A percentile compares a stretch with the other conserved stretches of the same genome.
These are phyloP conservation scores for Hylaeus anthracinus DNA, from an alignment of 1,140 invertebrate species.

Conservation along the genomic window DNA sequence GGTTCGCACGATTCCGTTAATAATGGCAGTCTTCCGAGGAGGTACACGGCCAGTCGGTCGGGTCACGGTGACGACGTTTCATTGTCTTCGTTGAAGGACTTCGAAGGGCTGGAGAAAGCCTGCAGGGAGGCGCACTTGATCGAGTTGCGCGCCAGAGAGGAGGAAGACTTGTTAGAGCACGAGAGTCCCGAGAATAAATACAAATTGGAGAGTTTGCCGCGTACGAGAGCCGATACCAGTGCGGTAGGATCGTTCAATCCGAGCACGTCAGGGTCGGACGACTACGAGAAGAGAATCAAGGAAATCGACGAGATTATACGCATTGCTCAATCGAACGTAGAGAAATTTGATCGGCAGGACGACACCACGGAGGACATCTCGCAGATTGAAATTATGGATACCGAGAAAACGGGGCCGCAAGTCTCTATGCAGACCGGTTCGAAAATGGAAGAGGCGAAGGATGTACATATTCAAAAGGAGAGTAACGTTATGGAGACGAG, in stretches of 20 bases:
- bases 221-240: conserved; percentile 70
- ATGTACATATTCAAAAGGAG: conserved; percentile 33
- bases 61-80: conserved; percentile 94
- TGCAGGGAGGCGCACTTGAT: conserved; percentile 91
- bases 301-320: conserved; percentile 89
- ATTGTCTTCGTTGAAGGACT: conserved; percentile 95
- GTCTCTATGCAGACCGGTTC: background rate
- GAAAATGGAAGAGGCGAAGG: conserved; percentile 17
- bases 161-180: conserved; percentile 90
- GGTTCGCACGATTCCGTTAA: conserved; percentile 88
- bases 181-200: conserved; percentile 85
- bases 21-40: conserved; percentile 87
- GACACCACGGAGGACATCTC: conserved; percentile 80
- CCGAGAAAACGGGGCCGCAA: conserved; percentile 58
- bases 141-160: conserved; percentile 91
- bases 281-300: conserved; percentile 87
- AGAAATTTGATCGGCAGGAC: conserved; percentile 83
- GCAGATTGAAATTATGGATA: conserved; percentile 75
- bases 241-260: conserved; percentile 74
- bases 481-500: conserved; percentile 82
- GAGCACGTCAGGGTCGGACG: conserved; percentile 84
- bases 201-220: conserved; percentile 74
- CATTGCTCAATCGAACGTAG: conserved; percentile 87
- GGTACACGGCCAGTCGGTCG: conserved; percentile 84
- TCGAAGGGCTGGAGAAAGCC: conserved; percentile 94